These are phyloP conservation scores for Papilio machaon DNA, from an alignment of 1,140 invertebrate genomes.

Conservation along the genomic window DNA sequence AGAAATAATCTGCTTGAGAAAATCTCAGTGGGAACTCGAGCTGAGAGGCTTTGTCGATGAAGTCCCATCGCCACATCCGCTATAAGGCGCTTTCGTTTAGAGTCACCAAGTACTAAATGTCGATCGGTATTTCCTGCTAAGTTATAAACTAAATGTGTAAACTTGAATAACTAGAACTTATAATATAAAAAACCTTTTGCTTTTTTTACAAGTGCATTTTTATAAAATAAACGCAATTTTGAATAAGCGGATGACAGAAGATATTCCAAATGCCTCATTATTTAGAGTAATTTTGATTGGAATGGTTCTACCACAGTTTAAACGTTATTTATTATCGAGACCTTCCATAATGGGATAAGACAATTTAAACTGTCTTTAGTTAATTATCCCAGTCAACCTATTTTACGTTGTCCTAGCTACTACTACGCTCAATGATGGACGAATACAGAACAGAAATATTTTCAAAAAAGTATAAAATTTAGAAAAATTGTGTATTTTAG, in stretches of 20 bases:
- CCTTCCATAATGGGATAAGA: too few relatives aligned
- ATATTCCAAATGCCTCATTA: too few relatives aligned
- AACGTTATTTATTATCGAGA: too few relatives aligned
- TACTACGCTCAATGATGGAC: not conserved
- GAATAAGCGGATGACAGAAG: not conserved
- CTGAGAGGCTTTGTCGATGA: slow-evolving; percentile 41
- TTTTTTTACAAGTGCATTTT: not conserved
- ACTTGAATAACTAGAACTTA: too few relatives aligned
- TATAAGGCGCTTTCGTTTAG: slow-evolving; percentile 35
- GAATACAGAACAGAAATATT: not conserved
- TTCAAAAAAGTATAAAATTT: slow-evolving; percentile 21
- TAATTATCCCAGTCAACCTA: too few relatives aligned
- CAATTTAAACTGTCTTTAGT: too few relatives aligned
- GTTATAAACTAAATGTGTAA: not conserved
- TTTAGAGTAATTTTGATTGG: too few relatives aligned
- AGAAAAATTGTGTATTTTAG: slow-evolving; percentile 13
- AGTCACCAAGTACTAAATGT: not conserved
- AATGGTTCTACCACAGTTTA: too few relatives aligned
- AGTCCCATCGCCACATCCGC: slow-evolving; percentile 49
- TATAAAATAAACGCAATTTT: not conserved
- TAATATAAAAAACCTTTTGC: not conserved
- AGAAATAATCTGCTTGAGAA: slow-evolving; percentile 25
- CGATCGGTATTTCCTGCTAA: not conserved
- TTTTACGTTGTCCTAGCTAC: too few relatives aligned
- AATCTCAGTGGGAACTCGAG: slow-evolving; percentile 25